Evolutionary conservation across 2,113 vertebrate species (phyloP).

Genomic region (Rhabdornis inornatus): DNA sequence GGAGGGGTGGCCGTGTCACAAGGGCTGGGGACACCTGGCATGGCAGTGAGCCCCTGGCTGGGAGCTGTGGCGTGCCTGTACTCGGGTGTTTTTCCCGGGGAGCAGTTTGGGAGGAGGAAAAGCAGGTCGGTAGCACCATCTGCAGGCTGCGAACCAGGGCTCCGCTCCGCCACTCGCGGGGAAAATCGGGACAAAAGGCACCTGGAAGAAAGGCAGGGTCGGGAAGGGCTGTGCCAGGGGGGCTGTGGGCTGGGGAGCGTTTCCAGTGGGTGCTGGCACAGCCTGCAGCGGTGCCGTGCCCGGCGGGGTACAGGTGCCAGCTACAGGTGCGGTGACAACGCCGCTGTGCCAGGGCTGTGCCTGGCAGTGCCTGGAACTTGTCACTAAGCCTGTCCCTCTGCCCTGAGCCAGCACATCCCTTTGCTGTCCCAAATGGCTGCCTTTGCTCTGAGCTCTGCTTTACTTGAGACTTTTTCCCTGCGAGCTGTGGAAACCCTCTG

Average conservation of each 20-base stretch:
- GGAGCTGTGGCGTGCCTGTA: neutral
- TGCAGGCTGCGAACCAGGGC: slow-evolving; percentile 79
- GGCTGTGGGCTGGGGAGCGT: accelerated
- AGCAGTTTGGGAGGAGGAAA: slow-evolving; percentile 42
- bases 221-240: accelerated
- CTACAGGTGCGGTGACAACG: accelerated
- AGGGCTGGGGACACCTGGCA: accelerated
- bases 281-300: accelerated
- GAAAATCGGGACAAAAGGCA: neutral
- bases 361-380: neutral
- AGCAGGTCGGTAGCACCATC: slow-evolving; percentile 92
- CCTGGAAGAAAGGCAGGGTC: accelerated
- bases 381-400: neutral
- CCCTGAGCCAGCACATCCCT: neutral
- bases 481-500: neutral
- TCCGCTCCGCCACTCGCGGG: neutral
- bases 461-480: accelerated
- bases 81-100: neutral
- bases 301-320: neutral
- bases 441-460: neutral
- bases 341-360: neutral
- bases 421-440: neutral
- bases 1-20: accelerated
- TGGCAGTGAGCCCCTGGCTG: neutral
- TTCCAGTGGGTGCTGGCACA: accelerated